Percentiles rank a stretch among this genome's conserved stretches.
Conservation (phyloP, 92 coral and sea anemone genomes). For the Palythoa heliodiscus region DNA sequence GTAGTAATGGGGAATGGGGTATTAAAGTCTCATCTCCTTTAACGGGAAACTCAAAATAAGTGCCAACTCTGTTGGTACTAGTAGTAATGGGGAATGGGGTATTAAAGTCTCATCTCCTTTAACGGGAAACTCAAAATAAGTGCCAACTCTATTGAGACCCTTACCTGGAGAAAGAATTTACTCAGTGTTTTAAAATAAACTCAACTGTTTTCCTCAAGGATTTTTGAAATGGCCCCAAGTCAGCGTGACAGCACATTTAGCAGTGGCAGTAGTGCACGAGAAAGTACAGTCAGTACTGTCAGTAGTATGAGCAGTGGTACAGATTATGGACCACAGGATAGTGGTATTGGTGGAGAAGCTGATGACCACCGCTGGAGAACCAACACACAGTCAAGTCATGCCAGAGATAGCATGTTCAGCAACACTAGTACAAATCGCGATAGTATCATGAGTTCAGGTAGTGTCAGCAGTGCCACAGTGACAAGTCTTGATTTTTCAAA, state of each 20-base stretch:
- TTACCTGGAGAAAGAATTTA: background rate
- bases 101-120: too few relatives aligned
- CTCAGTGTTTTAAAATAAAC: background rate
- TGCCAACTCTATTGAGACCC: too few relatives aligned
- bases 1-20: too few relatives aligned
- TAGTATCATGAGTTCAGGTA: conserved; percentile 47
- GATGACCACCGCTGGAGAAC: conserved; percentile 47
- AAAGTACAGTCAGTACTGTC: conserved; percentile 60
- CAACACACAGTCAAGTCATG: background rate
- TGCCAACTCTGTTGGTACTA: too few relatives aligned
- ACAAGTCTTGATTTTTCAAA: conserved; percentile 39
- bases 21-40: too few relatives aligned
- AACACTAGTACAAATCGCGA: conserved; percentile 12
- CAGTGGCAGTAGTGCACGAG: conserved; percentile 74
- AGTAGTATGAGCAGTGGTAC: conserved; percentile 73
- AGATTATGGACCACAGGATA: conserved; percentile 56
- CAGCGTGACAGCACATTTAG: conserved; percentile 81
- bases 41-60: too few relatives aligned
- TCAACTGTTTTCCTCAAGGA: background rate
- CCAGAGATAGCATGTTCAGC: conserved; percentile 6
- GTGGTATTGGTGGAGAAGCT: conserved; percentile 49
- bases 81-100: too few relatives aligned
- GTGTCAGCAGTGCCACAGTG: conserved; percentile 75
- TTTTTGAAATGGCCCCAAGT: conserved; percentile 3
- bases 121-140: background rate